phyloP scores from a whole-genome alignment of 2,888 invertebrate genomes.

The Byasa hedistus region DNA sequence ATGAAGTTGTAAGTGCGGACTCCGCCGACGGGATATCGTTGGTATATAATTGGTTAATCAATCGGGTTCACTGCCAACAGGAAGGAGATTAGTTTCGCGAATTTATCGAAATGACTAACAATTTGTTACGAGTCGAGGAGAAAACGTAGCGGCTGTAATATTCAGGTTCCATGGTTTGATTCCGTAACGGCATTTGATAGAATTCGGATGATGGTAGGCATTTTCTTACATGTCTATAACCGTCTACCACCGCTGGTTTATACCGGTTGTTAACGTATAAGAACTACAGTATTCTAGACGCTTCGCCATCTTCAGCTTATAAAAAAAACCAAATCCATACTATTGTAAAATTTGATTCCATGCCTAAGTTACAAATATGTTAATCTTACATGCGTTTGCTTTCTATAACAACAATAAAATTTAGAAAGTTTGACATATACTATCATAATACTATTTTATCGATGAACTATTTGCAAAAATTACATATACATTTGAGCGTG shows the following conservation, averaged over 20 bases:
- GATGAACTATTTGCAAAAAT: background rate
- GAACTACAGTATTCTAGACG: too few species aligned
- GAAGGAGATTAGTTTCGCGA: slow-evolving; percentile 55
- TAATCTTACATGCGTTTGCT: background rate
- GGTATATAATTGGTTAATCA: slow-evolving; percentile 70
- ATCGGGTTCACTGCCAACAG: slow-evolving; percentile 55
- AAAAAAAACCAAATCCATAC: too few species aligned
- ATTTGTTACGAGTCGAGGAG: slow-evolving; percentile 36
- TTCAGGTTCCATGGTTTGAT: too few species aligned
- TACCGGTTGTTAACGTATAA: too few species aligned
- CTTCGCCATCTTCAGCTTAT: too few species aligned
- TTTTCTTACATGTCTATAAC: too few species aligned
- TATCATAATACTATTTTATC: background rate
- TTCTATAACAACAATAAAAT: background rate
- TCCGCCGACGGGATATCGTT: slow-evolving; percentile 38
- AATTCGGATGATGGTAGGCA: too few species aligned
- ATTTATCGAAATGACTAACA: slow-evolving; percentile 45
- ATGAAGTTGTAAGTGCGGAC: slow-evolving; percentile 6
- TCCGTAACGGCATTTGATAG: too few species aligned
- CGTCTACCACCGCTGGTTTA: too few species aligned
- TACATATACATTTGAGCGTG: background rate
- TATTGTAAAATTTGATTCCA: too few species aligned
- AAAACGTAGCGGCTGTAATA: background rate
- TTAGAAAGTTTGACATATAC: background rate
- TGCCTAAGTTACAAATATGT: too few species aligned